These are phyloP conservation scores for Saguinus imperator DNA, from an alignment of 2,113 vertebrate species.

Conservation along the genomic window DNA sequence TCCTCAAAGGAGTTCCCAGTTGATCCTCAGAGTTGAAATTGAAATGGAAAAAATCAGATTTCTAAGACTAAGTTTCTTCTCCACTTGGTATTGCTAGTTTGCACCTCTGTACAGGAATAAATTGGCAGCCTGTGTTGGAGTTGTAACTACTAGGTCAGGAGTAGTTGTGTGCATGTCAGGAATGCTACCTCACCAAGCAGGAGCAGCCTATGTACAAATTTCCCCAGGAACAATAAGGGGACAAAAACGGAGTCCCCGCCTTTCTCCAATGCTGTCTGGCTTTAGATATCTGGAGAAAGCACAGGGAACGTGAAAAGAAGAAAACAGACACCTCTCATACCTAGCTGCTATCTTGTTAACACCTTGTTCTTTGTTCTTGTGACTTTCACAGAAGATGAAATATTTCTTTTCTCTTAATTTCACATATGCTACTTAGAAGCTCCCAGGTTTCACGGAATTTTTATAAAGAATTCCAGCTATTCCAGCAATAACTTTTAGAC, in stretches of 20 bases:
- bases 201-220: not conserved
- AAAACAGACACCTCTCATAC: not conserved
- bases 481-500: constrained; percentile 57
- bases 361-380: constrained; percentile 16
- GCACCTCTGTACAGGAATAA: not conserved
- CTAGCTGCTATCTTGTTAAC: not conserved
- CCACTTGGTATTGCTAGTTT: not conserved
- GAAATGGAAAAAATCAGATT: constrained; percentile 7
- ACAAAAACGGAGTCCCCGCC: not conserved
- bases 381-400: constrained; percentile 53
- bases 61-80: not conserved
- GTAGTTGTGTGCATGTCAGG: not conserved
- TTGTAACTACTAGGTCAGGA: not conserved
- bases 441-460: constrained; percentile 58
- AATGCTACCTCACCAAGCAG: not conserved
- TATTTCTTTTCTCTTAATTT: constrained; percentile 50
- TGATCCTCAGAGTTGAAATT: not conserved
- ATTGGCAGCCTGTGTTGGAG: not conserved
- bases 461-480: constrained; percentile 66
- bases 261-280: not conserved
- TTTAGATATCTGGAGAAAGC: not conserved
- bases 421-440: constrained; percentile 47
- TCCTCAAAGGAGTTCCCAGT: not conserved
- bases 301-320: not conserved
- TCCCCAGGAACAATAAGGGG: not conserved